Conservation (phyloP, 2,888 invertebrate genomes). For the Cerastoderma edule region DNA sequence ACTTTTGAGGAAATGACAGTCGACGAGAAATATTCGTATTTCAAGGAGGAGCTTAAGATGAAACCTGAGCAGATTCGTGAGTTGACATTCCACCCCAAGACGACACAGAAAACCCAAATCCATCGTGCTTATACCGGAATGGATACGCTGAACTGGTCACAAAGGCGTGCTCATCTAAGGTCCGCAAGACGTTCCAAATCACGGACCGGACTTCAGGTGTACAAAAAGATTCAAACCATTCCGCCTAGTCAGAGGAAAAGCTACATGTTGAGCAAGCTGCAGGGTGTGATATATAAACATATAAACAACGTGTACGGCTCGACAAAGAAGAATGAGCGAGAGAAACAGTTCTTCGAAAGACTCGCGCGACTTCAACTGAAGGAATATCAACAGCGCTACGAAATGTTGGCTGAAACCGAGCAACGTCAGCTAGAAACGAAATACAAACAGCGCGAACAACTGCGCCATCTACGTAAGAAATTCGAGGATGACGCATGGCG, state of each 20-base stretch:
- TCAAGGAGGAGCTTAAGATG: slow-evolving; percentile 40
- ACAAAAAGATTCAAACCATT: slow-evolving; percentile 28
- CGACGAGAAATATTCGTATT: slow-evolving; percentile 53
- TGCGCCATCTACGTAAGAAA: slow-evolving; percentile 64
- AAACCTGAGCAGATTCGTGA: slow-evolving; percentile 57
- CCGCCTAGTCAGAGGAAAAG: slow-evolving; percentile 59
- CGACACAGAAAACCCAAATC: slow-evolving; percentile 56
- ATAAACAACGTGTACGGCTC: slow-evolving; percentile 69
- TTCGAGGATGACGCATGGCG: slow-evolving; percentile 71
- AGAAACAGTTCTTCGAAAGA: slow-evolving; percentile 69
- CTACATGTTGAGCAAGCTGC: slow-evolving; percentile 64
- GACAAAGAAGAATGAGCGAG: slow-evolving; percentile 58
- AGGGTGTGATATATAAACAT: slow-evolving; percentile 67
- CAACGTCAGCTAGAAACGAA: slow-evolving; percentile 52
- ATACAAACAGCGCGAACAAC: slow-evolving; percentile 59
- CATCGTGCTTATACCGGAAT: slow-evolving; percentile 63
- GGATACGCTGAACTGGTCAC: slow-evolving; percentile 43
- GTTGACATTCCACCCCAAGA: slow-evolving; percentile 61
- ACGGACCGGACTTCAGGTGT: slow-evolving; percentile 22
- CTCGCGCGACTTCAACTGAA: slow-evolving; percentile 65
- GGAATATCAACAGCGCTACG: slow-evolving; percentile 59
- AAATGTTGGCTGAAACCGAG: slow-evolving; percentile 58
- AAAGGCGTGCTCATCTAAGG: slow-evolving; percentile 35
- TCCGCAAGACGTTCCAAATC: slow-evolving; percentile 38
- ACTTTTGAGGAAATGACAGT: slow-evolving; percentile 53